These are phyloP conservation scores for Tethea ocularis DNA, from an alignment of 2,888 invertebrate species.

Conservation along the genomic window DNA sequence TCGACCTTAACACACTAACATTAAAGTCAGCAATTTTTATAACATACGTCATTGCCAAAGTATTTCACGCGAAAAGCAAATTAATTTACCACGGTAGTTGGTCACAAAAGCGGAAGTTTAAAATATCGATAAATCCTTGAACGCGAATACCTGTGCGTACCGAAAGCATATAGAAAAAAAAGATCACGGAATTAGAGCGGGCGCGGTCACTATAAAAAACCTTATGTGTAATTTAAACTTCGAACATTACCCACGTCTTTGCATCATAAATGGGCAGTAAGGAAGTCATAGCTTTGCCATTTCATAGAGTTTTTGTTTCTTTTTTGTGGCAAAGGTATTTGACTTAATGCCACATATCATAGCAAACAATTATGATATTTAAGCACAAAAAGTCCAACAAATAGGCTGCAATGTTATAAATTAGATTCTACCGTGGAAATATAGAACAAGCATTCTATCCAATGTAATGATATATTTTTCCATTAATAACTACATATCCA, in stretches of 20 bases:
- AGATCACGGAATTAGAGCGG: slow-evolving; percentile 34
- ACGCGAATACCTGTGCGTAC: slow-evolving; percentile 33
- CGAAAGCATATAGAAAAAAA: slow-evolving; percentile 25
- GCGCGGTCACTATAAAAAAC: slow-evolving; percentile 30
- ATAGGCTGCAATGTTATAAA: not conserved
- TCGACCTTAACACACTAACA: slow-evolving; percentile 41
- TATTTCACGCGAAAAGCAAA: slow-evolving; percentile 15
- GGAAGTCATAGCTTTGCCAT: slow-evolving; percentile 20
- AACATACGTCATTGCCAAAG: slow-evolving; percentile 21
- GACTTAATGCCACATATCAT: not conserved
- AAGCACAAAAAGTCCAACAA: not conserved
- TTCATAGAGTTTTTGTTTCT: slow-evolving; percentile 6
- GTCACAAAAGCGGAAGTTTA: slow-evolving; percentile 33
- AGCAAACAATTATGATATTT: not conserved
- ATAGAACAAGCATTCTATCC: not conserved
- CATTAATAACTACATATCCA: not conserved
- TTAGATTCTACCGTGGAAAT: not conserved
- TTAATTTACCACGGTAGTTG: slow-evolving; percentile 27
- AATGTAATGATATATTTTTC: not conserved
- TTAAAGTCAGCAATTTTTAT: slow-evolving; percentile 19
- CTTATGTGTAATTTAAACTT: slow-evolving; percentile 21
- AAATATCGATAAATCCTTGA: slow-evolving; percentile 35
- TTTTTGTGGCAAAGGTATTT: slow-evolving; percentile 1
- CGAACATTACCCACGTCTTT: slow-evolving; percentile 2
- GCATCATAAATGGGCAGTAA: slow-evolving; percentile 12